phyloP scores from a whole-genome alignment of 1,140 invertebrate genomes.

The Apis florea region DNA sequence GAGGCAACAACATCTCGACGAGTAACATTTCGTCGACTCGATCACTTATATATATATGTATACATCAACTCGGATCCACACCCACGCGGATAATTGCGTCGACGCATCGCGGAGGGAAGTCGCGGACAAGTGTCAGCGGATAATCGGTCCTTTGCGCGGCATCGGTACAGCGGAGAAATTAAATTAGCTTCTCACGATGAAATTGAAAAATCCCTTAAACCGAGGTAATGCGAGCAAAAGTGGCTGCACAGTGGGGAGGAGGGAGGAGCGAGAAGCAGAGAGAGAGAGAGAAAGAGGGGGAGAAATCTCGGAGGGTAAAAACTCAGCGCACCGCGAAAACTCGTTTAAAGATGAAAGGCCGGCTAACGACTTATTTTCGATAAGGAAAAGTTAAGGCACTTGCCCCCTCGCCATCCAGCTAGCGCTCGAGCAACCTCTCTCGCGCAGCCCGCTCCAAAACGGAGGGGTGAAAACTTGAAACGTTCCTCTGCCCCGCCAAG shows the following conservation, averaged over 20 bases:
- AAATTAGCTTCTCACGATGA: constrained; percentile 75
- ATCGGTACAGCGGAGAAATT: constrained; percentile 64
- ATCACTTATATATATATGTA: too few species aligned
- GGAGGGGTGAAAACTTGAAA: constrained; percentile 57
- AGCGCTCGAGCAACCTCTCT: constrained; percentile 40
- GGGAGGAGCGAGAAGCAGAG: not conserved
- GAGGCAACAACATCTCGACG: not conserved
- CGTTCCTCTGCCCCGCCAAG: constrained; percentile 33
- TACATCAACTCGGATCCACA: too few species aligned
- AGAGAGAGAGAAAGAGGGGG: not conserved
- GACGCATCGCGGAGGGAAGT: not conserved
- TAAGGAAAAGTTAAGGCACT: constrained; percentile 80
- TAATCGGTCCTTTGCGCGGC: constrained; percentile 53
- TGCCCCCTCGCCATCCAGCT: constrained; percentile 54
- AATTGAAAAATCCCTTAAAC: constrained; percentile 79
- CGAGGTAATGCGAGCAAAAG: constrained; percentile 68
- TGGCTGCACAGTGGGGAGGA: constrained; percentile 15
- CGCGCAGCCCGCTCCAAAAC: constrained; percentile 31
- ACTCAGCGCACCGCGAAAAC: constrained; percentile 77
- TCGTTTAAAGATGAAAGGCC: constrained; percentile 81
- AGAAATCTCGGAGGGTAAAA: constrained; percentile 65
- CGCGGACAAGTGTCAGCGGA: constrained; percentile 44
- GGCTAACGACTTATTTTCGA: constrained; percentile 81
- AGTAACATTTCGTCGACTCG: too few species aligned
- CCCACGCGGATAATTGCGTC: too few species aligned